These are phyloP conservation scores for Hydrotaea cyrtoneurina DNA, from an alignment of 2,888 invertebrate species.

Conservation along the genomic window DNA sequence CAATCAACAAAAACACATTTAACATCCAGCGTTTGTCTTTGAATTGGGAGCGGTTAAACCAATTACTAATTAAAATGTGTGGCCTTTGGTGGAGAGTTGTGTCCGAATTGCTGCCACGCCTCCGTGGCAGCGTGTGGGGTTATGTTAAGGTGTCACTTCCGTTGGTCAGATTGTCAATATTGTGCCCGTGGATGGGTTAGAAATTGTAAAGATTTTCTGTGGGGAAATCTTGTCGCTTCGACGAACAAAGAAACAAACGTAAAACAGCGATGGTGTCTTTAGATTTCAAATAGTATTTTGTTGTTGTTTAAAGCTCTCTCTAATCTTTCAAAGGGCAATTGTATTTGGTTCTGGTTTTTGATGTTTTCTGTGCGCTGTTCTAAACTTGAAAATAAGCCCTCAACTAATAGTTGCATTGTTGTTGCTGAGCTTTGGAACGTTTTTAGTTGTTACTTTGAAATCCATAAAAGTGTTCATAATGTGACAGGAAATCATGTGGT, in stretches of 20 bases:
- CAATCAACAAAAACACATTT: not conserved
- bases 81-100: not conserved
- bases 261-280: not conserved
- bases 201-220: too few species aligned
- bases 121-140: not conserved
- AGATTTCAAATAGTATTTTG: constrained; percentile 1
- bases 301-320: not conserved
- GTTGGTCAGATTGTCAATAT: not conserved
- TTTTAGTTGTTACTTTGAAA: constrained; percentile 54
- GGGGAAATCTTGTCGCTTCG: too few species aligned
- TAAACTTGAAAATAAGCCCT: constrained; percentile 36
- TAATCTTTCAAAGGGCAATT: constrained; percentile 58
- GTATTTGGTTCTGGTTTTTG: not conserved
- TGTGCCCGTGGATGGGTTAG: too few species aligned
- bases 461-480: constrained; percentile 64
- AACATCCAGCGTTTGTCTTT: not conserved
- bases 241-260: not conserved
- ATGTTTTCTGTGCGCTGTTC: constrained; percentile 3
- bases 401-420: constrained; percentile 5
- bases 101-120: not conserved
- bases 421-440: not conserved
- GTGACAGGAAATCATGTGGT: constrained; percentile 67
- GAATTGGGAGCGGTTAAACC: constrained; percentile 48
- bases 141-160: not conserved
- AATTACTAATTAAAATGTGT: constrained; percentile 42